A percentile compares a stretch with the other conserved stretches of the same genome.
Evolutionary conservation across 2,797 vertebrate genomes (phyloP).

Genomic region (Ctenopoma multispine): DNA sequence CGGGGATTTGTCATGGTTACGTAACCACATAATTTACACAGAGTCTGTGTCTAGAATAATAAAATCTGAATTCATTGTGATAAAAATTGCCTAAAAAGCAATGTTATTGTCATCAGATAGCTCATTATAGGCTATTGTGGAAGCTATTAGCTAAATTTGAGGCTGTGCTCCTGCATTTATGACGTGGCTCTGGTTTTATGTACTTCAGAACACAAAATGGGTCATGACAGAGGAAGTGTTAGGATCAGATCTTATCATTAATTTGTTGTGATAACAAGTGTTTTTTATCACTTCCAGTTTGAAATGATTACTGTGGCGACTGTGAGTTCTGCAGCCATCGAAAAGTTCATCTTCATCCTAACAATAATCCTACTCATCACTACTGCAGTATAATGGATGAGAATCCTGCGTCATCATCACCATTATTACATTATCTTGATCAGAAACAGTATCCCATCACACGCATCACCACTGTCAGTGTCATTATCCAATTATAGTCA

Average conservation of each 20-base stretch:
- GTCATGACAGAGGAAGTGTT: background rate
- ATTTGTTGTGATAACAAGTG: background rate
- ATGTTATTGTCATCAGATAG: background rate
- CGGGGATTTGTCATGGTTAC: constrained; percentile 15
- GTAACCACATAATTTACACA: background rate
- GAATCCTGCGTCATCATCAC: background rate
- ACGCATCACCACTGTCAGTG: background rate
- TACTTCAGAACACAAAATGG: background rate
- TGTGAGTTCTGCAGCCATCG: background rate
- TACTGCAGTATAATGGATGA: background rate
- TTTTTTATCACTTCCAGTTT: background rate
- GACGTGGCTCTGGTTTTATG: background rate
- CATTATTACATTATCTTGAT: background rate
- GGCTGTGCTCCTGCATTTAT: background rate
- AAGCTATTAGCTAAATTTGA: background rate
- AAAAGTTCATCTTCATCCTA: background rate
- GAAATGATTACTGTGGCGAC: background rate
- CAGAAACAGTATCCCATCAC: background rate
- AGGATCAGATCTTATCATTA: background rate
- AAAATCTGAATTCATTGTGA: background rate
- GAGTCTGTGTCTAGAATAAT: background rate
- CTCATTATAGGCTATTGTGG: background rate
- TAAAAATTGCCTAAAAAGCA: constrained; percentile 1
- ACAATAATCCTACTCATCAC: background rate
- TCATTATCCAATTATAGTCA: constrained; percentile 22